Conservation (phyloP, 2,888 invertebrate genomes). For the Dynastes hyllus region DNA sequence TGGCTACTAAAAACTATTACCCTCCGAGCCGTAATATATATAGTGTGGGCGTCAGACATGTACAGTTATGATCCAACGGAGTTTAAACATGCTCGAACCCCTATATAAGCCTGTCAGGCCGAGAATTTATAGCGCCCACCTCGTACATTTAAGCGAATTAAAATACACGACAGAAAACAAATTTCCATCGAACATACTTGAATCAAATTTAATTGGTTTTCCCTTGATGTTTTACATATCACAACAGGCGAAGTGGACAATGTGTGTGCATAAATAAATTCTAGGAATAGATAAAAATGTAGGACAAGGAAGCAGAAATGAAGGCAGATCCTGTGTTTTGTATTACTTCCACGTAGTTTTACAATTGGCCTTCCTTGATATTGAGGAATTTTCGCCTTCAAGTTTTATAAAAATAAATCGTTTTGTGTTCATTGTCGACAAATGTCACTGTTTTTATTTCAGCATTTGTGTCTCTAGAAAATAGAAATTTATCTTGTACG, state of each 20-base stretch:
- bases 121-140: no score
- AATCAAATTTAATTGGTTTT: neutral
- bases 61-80: no score
- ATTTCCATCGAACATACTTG: constrained; percentile 38
- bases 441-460: constrained; percentile 30
- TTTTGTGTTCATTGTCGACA: constrained; percentile 12
- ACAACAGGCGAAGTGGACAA: neutral
- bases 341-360: neutral
- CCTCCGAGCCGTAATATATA: no score
- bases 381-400: neutral
- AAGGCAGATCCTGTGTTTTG: neutral
- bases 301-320: neutral
- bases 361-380: constrained; percentile 28
- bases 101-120: no score
- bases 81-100: no score
- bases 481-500: neutral
- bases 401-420: neutral
- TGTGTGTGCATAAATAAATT: constrained; percentile 4
- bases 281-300: constrained; percentile 37
- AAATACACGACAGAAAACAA: neutral
- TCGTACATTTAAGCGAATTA: no score
- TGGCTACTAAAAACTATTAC: no score
- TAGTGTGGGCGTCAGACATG: no score
- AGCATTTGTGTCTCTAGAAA: neutral
- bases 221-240: neutral